phyloP scores from a whole-genome alignment of 2,113 vertebrate species.

The Rhinoderma darwinii region DNA sequence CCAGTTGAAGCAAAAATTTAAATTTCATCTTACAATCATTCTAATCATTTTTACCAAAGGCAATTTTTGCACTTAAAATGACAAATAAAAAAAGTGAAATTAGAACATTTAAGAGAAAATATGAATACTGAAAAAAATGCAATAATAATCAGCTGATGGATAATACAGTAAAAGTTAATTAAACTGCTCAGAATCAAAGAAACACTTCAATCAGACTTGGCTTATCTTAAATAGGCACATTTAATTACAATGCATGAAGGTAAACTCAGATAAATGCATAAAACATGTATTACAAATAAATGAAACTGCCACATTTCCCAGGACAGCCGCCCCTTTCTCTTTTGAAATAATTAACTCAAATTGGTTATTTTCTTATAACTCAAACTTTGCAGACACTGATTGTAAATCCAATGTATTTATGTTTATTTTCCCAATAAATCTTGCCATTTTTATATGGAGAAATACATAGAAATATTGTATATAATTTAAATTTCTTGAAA shows the following conservation, averaged over 20 bases:
- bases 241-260: not conserved
- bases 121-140: not conserved
- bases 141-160: not conserved
- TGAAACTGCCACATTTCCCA: not conserved
- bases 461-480: not conserved
- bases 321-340: not conserved
- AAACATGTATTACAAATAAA: not conserved
- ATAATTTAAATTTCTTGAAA: not conserved
- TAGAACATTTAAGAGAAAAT: not conserved
- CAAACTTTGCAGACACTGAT: not conserved
- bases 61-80: not conserved
- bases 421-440: not conserved
- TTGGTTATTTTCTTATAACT: not conserved
- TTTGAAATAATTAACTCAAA: not conserved
- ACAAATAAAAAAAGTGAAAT: not conserved
- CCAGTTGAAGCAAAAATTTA: no score
- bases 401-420: not conserved
- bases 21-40: not conserved
- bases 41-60: not conserved
- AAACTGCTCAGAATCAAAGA: not conserved
- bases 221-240: conserved; percentile 4
- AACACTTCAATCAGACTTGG: not conserved
- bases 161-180: not conserved
- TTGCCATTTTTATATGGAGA: not conserved
- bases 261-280: not conserved